Conservation (phyloP, 2,888 invertebrate species). For the Amblyjoppa proteus region DNA sequence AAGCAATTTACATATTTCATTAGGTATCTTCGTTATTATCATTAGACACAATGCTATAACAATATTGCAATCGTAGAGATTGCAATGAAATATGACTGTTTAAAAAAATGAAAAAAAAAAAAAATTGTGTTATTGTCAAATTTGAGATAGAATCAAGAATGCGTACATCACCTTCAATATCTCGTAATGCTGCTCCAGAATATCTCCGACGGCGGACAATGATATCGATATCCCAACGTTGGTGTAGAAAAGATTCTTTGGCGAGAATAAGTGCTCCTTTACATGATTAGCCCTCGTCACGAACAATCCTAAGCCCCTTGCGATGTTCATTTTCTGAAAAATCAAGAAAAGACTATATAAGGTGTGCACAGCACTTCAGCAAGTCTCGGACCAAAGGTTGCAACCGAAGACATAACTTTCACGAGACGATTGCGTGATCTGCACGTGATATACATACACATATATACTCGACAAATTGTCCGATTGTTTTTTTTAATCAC, state of each 20-base stretch:
- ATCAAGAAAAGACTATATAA: neutral
- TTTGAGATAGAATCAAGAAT: neutral
- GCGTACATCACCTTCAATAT: conserved; percentile 83
- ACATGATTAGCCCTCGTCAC: conserved; percentile 67
- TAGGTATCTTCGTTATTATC: too few species aligned
- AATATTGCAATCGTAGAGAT: neutral
- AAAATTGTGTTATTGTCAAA: neutral
- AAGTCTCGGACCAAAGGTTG: neutral
- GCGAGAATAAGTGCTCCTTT: conserved; percentile 78
- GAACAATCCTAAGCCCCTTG: conserved; percentile 69
- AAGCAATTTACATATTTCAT: too few species aligned
- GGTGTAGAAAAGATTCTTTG: conserved; percentile 66
- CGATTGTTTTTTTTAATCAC: neutral
- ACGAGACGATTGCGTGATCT: neutral
- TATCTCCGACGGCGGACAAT: conserved; percentile 92
- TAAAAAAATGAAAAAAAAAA: neutral
- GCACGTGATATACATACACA: neutral
- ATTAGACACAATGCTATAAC: too few species aligned
- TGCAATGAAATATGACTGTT: neutral
- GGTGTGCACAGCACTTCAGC: neutral
- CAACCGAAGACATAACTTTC: too few species aligned
- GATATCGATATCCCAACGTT: conserved; percentile 88
- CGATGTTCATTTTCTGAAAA: conserved; percentile 75
- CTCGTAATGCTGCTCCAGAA: conserved; percentile 93
- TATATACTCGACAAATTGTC: neutral